Evolutionary conservation across 2,797 vertebrate genomes (phyloP).

Genomic region (Clarias pachynema): DNA sequence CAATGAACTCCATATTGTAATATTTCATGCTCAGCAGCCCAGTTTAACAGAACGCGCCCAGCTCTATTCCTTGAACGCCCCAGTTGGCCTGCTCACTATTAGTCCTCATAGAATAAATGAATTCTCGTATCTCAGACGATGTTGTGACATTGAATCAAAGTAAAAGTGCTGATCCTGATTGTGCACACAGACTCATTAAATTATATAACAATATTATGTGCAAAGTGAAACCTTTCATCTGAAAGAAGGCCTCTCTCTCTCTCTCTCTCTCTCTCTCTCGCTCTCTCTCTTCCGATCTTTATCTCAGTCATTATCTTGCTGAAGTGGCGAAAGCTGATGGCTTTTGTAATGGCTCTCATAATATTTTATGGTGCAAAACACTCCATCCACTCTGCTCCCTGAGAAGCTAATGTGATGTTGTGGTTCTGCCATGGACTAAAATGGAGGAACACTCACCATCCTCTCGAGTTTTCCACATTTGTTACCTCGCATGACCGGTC

Average conservation of each 20-base stretch:
- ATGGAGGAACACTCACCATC: conserved; percentile 46
- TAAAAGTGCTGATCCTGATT: not conserved
- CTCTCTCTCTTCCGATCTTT: conserved; percentile 1
- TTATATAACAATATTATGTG: conserved; percentile 2
- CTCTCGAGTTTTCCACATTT: conserved; percentile 24
- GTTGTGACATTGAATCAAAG: not conserved
- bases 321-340: conserved; percentile 57
- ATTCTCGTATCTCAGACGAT: not conserved
- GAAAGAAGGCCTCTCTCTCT: not conserved
- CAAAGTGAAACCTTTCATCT: conserved; percentile 9
- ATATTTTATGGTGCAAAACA: conserved; percentile 68
- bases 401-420: conserved; percentile 52
- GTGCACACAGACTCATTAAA: not conserved
- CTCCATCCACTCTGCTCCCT: conserved; percentile 56
- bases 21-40: not conserved
- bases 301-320: conserved; percentile 41
- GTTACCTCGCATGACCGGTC: not conserved
- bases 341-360: conserved; percentile 63
- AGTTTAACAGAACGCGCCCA: not conserved
- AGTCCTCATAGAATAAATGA: too few relatives aligned
- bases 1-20: not conserved
- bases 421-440: conserved; percentile 42
- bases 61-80: not conserved
- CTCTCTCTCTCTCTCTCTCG: too few relatives aligned
- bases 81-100: not conserved